These are phyloP conservation scores for Pantherophis alleghaniensis DNA, from an alignment of 2,797 vertebrate species.

Conservation along the genomic window DNA sequence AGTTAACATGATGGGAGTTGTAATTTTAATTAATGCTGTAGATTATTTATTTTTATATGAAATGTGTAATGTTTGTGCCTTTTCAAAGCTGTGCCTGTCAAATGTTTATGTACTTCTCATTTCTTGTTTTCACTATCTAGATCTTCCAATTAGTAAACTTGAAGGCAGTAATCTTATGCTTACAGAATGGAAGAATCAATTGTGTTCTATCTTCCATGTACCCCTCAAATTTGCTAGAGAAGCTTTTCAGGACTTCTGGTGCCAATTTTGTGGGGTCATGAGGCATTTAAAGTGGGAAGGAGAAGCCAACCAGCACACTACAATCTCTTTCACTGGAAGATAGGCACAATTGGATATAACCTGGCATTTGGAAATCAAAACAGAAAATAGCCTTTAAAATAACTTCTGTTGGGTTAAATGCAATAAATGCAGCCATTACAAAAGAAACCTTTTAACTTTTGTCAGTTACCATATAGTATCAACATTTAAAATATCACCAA, in stretches of 20 bases:
- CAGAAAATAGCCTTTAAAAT: slow-evolving; percentile 53
- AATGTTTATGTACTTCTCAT: slow-evolving; percentile 76
- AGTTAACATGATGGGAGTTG: slow-evolving; percentile 67
- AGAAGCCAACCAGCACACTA: background rate
- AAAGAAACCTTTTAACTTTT: slow-evolving; percentile 51
- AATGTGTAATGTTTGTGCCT: slow-evolving; percentile 85
- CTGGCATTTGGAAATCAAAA: slow-evolving; percentile 47
- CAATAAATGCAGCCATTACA: slow-evolving; percentile 60
- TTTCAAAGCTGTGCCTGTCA: slow-evolving; percentile 74
- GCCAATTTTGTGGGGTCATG: background rate
- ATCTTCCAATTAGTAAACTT: slow-evolving; percentile 66
- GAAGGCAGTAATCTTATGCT: background rate
- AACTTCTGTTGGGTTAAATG: slow-evolving; percentile 59
- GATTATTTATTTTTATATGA: slow-evolving; percentile 81
- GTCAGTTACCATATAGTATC: slow-evolving; percentile 37
- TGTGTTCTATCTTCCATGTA: background rate
- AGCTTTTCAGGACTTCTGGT: background rate
- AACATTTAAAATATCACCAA: slow-evolving; percentile 57
- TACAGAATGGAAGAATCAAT: background rate
- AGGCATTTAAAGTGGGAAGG: background rate
- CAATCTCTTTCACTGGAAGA: slow-evolving; percentile 61
- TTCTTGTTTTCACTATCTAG: slow-evolving; percentile 67
- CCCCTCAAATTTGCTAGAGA: background rate
- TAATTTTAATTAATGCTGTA: slow-evolving; percentile 73
- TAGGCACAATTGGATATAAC: slow-evolving; percentile 65